These are phyloP conservation scores for Epinephelus fuscoguttatus DNA, from an alignment of 2,113 vertebrate genomes.

Conservation along the genomic window DNA sequence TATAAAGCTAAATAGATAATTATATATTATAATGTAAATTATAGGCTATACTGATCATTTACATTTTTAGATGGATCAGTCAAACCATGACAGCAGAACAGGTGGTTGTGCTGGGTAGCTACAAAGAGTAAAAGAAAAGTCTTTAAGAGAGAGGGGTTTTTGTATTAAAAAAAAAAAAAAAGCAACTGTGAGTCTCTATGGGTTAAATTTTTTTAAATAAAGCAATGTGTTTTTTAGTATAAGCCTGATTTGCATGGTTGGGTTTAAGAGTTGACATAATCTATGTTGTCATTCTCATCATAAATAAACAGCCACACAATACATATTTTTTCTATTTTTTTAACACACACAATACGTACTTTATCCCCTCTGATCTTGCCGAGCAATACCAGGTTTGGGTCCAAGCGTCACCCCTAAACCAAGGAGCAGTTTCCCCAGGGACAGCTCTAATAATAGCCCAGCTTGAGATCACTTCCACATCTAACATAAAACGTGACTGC, in stretches of 20 bases:
- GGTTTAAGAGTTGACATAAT: constrained; percentile 16
- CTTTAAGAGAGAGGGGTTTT: neutral
- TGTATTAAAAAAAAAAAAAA: neutral
- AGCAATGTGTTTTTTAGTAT: neutral
- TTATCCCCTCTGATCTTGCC: neutral
- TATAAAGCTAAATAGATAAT: neutral
- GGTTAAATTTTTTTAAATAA: too few relatives aligned
- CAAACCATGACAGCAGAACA: neutral
- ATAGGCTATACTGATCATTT: neutral
- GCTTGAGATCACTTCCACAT: constrained; percentile 74
- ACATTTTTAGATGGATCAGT: neutral
- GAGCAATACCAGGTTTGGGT: constrained; percentile 26
- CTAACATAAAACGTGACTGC: constrained; percentile 61
- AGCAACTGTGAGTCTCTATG: neutral
- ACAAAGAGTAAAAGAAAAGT: neutral
- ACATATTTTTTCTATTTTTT: neutral
- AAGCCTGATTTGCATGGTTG: neutral
- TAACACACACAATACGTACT: neutral
- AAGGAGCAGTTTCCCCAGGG: constrained; percentile 22
- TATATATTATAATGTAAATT: neutral
- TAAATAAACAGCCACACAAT: neutral
- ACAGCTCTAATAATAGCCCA: constrained; percentile 56
- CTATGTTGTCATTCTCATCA: neutral
- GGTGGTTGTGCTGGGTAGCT: neutral
- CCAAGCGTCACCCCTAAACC: constrained; percentile 22